Evolutionary conservation across 92 coral and sea anemone species (phyloP).

Genomic region (Epizoanthus scotinus): DNA sequence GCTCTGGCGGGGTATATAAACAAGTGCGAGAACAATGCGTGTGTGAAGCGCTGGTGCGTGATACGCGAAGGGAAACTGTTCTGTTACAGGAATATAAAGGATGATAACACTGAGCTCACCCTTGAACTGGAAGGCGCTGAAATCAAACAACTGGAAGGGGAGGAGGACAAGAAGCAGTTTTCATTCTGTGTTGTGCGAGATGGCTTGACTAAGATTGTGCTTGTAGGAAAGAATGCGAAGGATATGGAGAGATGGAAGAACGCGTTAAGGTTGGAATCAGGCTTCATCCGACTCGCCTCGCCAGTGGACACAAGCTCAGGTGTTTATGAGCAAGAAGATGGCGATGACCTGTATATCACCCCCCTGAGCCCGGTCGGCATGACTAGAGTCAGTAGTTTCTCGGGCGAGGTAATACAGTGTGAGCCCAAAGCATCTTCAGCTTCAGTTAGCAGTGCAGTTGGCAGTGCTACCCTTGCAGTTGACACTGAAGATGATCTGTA

Average conservation of each 20-base stretch:
- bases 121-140: slow-evolving; percentile 76
- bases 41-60: slow-evolving; percentile 83
- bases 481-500: slow-evolving; percentile 55
- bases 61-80: slow-evolving; percentile 80
- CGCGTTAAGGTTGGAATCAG: slow-evolving; percentile 82
- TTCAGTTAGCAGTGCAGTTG: neutral
- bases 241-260: slow-evolving; percentile 92
- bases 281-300: slow-evolving; percentile 73
- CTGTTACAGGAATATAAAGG: slow-evolving; percentile 83
- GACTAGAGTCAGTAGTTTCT: slow-evolving; percentile 45
- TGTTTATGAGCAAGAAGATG: slow-evolving; percentile 80
- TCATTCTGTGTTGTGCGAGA: slow-evolving; percentile 73
- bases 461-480: slow-evolving; percentile 19
- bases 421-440: slow-evolving; percentile 6
- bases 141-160: slow-evolving; percentile 68
- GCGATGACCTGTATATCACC: slow-evolving; percentile 68
- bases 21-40: slow-evolving; percentile 59
- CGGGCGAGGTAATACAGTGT: slow-evolving; percentile 1
- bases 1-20: slow-evolving; percentile 85
- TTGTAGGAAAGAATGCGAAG: slow-evolving; percentile 68
- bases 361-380: slow-evolving; percentile 72
- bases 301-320: slow-evolving; percentile 82
- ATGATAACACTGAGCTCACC: slow-evolving; percentile 74
- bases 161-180: slow-evolving; percentile 64
- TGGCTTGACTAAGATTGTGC: slow-evolving; percentile 61